phyloP scores from a whole-genome alignment of 2,113 vertebrate species.

The Climacteris rufus region DNA sequence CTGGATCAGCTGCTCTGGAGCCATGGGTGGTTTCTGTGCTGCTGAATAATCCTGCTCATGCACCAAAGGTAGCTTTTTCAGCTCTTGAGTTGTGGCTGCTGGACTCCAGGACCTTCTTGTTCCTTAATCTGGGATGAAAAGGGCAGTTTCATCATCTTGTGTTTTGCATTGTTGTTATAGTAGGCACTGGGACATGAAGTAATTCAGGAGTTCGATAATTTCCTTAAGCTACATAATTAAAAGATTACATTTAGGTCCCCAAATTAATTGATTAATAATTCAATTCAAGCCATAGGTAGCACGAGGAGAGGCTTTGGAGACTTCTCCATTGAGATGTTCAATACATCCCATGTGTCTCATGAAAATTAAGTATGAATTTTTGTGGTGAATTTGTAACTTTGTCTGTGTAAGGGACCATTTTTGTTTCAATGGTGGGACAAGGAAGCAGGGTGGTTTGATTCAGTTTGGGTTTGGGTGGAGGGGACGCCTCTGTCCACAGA shows the following conservation, averaged over 20 bases:
- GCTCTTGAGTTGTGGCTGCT: not conserved
- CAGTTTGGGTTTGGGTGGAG: not conserved
- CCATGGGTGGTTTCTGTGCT: not conserved
- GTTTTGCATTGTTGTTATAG: not conserved
- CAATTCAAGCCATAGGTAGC: not conserved
- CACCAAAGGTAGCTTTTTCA: not conserved
- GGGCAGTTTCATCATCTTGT: not conserved
- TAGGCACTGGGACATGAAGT: not conserved
- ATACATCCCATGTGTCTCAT: rapidly evolving
- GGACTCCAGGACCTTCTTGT: not conserved
- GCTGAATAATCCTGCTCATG: not conserved
- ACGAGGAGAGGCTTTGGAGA: not conserved
- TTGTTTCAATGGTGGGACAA: not conserved
- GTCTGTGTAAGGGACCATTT: not conserved
- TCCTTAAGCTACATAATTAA: not conserved
- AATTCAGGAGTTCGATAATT: not conserved
- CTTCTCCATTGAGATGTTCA: not conserved
- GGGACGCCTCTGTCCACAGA: not conserved
- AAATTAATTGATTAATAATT: not conserved
- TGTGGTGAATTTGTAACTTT: not conserved
- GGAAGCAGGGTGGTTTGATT: not conserved
- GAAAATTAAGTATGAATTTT: not conserved
- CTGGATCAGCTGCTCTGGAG: not conserved
- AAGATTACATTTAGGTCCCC: not conserved
- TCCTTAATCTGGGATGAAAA: not conserved